Percentiles rank a stretch among this genome's conserved stretches.
phyloP scores from a whole-genome alignment of 2,888 invertebrate genomes.

The Abrostola triplasia region DNA sequence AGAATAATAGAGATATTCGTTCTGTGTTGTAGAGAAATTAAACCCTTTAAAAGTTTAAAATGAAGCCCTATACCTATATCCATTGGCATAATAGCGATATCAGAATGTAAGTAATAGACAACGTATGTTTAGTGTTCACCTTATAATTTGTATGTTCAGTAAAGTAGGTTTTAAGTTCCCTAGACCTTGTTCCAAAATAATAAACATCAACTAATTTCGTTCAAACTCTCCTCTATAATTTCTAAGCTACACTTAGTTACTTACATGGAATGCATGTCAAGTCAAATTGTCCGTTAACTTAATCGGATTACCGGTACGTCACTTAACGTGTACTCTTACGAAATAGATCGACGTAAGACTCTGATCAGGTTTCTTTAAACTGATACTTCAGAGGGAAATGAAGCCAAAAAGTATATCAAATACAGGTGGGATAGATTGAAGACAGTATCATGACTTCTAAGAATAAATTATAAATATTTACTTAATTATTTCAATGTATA shows the following conservation, averaged over 20 bases:
- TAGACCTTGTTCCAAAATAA: no score
- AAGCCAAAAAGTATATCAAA: constrained; percentile 2
- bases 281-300: constrained; percentile 21
- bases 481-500: not conserved
- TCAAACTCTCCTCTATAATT: not conserved
- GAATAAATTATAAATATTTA: not conserved
- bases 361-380: constrained; percentile 39
- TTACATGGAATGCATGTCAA: constrained; percentile 24
- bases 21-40: no score
- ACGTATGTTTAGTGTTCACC: no score
- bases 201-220: no score
- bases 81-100: no score
- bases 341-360: constrained; percentile 22
- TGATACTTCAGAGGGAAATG: constrained; percentile 4
- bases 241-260: constrained; percentile 9
- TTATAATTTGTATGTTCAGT: no score
- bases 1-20: no score
- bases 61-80: no score
- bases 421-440: not conserved
- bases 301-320: constrained; percentile 39
- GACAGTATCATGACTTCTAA: not conserved
- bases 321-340: constrained; percentile 17
- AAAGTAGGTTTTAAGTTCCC: no score
- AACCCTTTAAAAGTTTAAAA: no score
- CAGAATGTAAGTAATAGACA: no score